phyloP scores from a whole-genome alignment of 2,113 vertebrate genomes.

The Ciconia boyciana region DNA sequence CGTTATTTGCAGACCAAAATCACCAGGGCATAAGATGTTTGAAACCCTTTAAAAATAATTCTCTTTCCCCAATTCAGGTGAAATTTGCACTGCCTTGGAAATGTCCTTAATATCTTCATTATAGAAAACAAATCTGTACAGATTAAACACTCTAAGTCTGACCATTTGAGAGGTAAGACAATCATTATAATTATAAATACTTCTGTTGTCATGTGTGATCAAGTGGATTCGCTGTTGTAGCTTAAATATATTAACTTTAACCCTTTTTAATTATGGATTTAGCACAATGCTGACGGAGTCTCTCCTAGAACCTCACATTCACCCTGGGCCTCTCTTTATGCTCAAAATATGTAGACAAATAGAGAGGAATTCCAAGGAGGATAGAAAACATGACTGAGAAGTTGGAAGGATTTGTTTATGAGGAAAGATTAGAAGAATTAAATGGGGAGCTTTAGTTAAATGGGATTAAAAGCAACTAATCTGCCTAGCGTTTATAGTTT shows the following conservation, averaged over 20 bases:
- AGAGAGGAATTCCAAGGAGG: constrained; percentile 48
- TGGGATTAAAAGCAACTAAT: constrained; percentile 42
- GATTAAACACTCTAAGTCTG: constrained; percentile 55
- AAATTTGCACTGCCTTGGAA: constrained; percentile 16
- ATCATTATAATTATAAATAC: constrained; percentile 56
- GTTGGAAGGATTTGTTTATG: constrained; percentile 52
- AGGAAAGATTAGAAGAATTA: constrained; percentile 38
- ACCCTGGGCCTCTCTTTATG: constrained; percentile 37
- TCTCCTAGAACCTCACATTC: constrained; percentile 23
- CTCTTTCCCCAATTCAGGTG: neutral
- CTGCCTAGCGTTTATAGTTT: neutral
- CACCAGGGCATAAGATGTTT: neutral
- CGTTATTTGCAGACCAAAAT: neutral
- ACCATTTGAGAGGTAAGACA: constrained; percentile 53
- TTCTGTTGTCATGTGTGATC: constrained; percentile 58
- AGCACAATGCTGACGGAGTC: neutral
- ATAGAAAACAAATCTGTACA: constrained; percentile 47
- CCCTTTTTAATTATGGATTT: constrained; percentile 56
- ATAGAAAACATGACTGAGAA: constrained; percentile 55
- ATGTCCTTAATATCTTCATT: constrained; percentile 35
- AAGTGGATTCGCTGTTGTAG: constrained; percentile 36
- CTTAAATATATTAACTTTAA: constrained; percentile 64
- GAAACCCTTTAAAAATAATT: neutral
- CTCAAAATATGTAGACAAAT: constrained; percentile 52
- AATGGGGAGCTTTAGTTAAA: constrained; percentile 34